Percentiles rank a stretch among this genome's conserved stretches.
These are phyloP conservation scores for Trachemys scripta DNA, from an alignment of 2,113 vertebrate genomes.

Conservation along the genomic window DNA sequence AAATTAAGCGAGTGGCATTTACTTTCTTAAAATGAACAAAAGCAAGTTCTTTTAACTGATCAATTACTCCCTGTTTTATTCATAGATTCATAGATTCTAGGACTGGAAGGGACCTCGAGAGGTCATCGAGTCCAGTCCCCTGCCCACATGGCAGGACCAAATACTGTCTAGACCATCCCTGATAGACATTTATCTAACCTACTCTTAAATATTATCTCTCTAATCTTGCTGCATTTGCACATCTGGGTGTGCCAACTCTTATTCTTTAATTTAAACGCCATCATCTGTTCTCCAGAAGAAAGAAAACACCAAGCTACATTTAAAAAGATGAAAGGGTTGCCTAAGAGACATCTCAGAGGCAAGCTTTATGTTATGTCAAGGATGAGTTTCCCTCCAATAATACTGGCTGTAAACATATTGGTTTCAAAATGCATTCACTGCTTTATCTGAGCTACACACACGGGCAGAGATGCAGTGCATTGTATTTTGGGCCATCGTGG, in stretches of 20 bases:
- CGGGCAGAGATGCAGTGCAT: not conserved
- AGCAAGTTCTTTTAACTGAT: slow-evolving; percentile 13
- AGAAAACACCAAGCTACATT: not conserved
- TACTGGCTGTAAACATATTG: slow-evolving; percentile 14
- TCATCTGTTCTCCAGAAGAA: not conserved
- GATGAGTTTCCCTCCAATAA: slow-evolving; percentile 25
- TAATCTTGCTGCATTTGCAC: slow-evolving; percentile 19
- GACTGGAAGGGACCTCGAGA: too few species aligned
- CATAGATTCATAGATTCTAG: too few species aligned
- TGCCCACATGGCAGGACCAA: too few species aligned
- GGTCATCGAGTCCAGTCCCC: too few species aligned
- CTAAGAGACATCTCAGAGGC: slow-evolving; percentile 33
- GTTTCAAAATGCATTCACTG: slow-evolving; percentile 7
- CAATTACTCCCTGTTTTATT: not conserved
- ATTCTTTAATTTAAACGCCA: slow-evolving; percentile 35
- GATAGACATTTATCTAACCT: too few species aligned
- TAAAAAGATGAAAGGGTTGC: slow-evolving; percentile 25
- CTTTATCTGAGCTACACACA: not conserved
- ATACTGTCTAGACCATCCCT: too few species aligned
- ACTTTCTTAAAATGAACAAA: slow-evolving; percentile 26
- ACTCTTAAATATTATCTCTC: not conserved
- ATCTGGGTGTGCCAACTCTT: not conserved
- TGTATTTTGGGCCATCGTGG: not conserved
- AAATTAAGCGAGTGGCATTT: not conserved
- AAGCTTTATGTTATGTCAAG: not conserved